phyloP scores from a whole-genome alignment of 2,888 invertebrate genomes.

The Buathra laborator region DNA sequence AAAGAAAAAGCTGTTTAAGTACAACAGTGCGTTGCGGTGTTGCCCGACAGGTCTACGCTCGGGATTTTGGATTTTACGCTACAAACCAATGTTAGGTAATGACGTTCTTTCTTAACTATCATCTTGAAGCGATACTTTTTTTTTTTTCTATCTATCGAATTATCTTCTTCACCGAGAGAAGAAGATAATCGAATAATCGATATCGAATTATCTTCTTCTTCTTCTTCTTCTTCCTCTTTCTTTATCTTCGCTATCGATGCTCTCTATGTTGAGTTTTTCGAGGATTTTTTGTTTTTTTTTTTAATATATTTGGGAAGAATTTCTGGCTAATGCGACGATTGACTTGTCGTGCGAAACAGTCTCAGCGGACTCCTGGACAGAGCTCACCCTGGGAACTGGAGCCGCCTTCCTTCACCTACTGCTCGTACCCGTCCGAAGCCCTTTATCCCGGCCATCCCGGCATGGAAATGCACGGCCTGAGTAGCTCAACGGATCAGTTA shows the following conservation, averaged over 20 bases:
- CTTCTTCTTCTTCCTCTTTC: no score
- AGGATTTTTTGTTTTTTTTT: not conserved
- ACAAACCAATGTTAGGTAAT: constrained; percentile 81
- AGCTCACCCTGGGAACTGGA: constrained; percentile 83
- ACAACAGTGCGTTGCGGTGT: constrained; percentile 76
- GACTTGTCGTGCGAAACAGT: constrained; percentile 56
- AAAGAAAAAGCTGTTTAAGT: constrained; percentile 44
- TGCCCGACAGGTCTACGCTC: constrained; percentile 82
- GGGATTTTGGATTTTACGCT: constrained; percentile 81
- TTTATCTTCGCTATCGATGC: not conserved
- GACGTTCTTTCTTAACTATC: constrained; percentile 47
- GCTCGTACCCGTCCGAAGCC: constrained; percentile 77
- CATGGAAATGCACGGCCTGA: constrained; percentile 75
- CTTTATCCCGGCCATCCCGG: constrained; percentile 77
- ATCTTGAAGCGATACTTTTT: constrained; percentile 8
- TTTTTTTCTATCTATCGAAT: not conserved
- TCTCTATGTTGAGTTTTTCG: constrained; percentile 6
- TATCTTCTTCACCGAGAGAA: not conserved
- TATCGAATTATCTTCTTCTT: no score
- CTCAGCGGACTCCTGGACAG: constrained; percentile 78
- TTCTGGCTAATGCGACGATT: constrained; percentile 26
- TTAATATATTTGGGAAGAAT: not conserved
- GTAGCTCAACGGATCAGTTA: constrained; percentile 81
- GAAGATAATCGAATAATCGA: no score
- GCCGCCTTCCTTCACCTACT: constrained; percentile 78